Base-by-base conservation (phyloP, 2,797 vertebrate species). In the Cossypha polioptera region DNA sequence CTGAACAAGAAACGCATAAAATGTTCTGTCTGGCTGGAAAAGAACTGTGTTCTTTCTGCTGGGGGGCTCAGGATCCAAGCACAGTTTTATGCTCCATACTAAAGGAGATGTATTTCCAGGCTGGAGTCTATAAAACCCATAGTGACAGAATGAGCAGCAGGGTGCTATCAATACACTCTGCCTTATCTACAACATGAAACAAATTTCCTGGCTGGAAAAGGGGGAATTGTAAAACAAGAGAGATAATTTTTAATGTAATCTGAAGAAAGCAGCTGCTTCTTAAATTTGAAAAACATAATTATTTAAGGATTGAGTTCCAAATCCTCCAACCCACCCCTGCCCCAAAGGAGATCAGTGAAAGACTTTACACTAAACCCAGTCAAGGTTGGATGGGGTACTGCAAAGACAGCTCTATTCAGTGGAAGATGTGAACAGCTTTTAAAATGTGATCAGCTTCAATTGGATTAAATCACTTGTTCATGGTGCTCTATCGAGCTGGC, bases 171-270 rank as follows among this genome's bases (percentile, higher is more conserved):
- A 78, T 79, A 67, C 53, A 79, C 84, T 91, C 78, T 94, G 91
- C 91, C 86, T 92, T 88, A 85, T 75, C 91, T 92, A 36, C 75
- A 94, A 78, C 55, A 86, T 73, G 92, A 94, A 94, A 91, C 55
- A 88, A 93, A 88, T 58, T 93, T 91, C 79, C 89, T 88, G 76
- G 69, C 47, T 92, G 71, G 82, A 94, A 89, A 94, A 96, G 16
- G 4, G 55, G 83, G 94, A 92, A 90, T 88, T 95, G 79, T 94
- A 92, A 96, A 95, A 92, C 79, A 94, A 96, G 88, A 61, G 81
- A 90, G 88, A 94, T 86, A 88, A 91, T 90, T 96, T 96, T 81
- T 88, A 92, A 95, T 77, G 90, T 92, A 95, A 95, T 96, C 94
- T 95, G 93, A 94, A 91, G 85, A 90, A 86, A 83, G 79, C 85